Percentiles rank a stretch among this genome's conserved stretches.
phyloP scores from a whole-genome alignment of 2,797 vertebrate species.

The Gymnopithys bicolor region DNA sequence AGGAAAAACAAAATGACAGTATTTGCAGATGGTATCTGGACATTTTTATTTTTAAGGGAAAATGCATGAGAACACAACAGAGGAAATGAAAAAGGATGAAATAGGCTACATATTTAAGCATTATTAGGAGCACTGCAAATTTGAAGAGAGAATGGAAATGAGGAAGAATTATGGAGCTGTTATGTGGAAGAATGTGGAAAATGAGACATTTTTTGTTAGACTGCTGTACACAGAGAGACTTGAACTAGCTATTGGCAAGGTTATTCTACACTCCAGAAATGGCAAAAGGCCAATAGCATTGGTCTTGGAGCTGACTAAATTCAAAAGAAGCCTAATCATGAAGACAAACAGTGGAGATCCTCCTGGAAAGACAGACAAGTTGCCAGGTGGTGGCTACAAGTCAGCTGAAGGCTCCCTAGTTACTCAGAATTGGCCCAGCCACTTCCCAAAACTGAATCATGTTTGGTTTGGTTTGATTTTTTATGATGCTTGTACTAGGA shows the following conservation, averaged over 20 bases:
- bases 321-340: background rate
- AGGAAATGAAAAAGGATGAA: background rate
- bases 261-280: background rate
- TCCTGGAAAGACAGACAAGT: background rate
- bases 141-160: background rate
- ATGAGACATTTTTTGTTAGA: fast-evolving
- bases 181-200: background rate
- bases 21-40: background rate
- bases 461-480: background rate
- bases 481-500: background rate
- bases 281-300: background rate
- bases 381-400: background rate
- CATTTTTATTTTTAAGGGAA: background rate
- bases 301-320: background rate
- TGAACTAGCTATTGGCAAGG: background rate
- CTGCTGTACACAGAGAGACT: no score
- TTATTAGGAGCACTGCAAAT: background rate
- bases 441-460: background rate
- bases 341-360: background rate
- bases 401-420: background rate
- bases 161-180: background rate
- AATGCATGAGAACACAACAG: background rate
- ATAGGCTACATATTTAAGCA: background rate
- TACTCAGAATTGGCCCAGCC: background rate
- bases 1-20: background rate